These are phyloP conservation scores for Iphiclides podalirius DNA, from an alignment of 2,888 invertebrate species.

Conservation along the genomic window DNA sequence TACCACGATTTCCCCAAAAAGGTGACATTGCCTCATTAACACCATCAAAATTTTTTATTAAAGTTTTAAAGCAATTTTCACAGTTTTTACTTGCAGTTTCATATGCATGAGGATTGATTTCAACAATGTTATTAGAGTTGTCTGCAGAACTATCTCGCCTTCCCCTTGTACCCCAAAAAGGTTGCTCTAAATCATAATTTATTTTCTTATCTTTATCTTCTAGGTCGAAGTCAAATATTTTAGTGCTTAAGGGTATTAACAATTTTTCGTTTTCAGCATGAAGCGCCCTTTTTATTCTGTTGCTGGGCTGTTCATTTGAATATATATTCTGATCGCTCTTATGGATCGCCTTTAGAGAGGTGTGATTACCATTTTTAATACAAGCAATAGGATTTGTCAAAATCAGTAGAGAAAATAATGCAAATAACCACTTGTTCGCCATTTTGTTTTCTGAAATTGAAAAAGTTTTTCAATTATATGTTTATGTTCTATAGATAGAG, in stretches of 20 bases:
- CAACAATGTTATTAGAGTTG: conserved; percentile 24
- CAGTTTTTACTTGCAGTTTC: conserved; percentile 30
- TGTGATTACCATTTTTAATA: conserved; percentile 48
- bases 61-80: conserved; percentile 38
- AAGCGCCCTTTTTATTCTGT: conserved; percentile 53
- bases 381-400: conserved; percentile 47
- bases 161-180: conserved; percentile 67
- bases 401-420: conserved; percentile 47
- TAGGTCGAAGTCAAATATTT: conserved; percentile 31
- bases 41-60: conserved; percentile 21
- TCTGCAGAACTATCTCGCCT: conserved; percentile 51
- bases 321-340: conserved; percentile 40
- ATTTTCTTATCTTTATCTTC: conserved; percentile 35
- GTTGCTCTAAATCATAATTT: conserved; percentile 43
- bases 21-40: conserved; percentile 45
- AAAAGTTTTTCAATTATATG: conserved; percentile 6
- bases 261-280: conserved; percentile 44
- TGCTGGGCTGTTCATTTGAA: conserved; percentile 40
- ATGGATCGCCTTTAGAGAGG: conserved; percentile 34
- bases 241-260: conserved; percentile 45
- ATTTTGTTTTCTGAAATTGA: conserved; percentile 50
- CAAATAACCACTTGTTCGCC: conserved; percentile 50
- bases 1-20: conserved; percentile 54
- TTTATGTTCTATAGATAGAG: too few species aligned
- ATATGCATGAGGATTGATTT: conserved; percentile 19